Evolutionary conservation across 2,113 vertebrate genomes (phyloP).

Genomic region (Dromiciops gliroides): DNA sequence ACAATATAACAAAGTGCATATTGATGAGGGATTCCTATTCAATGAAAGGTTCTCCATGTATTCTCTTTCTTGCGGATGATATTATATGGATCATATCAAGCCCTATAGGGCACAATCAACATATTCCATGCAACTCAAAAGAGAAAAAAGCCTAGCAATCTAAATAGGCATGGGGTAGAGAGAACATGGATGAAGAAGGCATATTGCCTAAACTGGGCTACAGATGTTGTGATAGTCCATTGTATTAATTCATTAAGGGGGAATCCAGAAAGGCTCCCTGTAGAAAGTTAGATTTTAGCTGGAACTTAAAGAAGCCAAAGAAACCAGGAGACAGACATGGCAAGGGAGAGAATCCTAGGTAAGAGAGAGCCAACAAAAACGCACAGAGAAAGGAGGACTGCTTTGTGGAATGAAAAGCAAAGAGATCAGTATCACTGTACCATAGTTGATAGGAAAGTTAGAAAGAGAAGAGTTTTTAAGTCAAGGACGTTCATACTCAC

Average conservation of each 20-base stretch:
- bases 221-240: not conserved
- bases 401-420: not conserved
- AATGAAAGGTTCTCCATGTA: too few relatives aligned
- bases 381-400: not conserved
- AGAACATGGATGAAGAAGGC: not conserved
- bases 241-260: not conserved
- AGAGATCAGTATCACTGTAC: not conserved
- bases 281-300: not conserved
- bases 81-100: too few relatives aligned
- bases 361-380: not conserved
- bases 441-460: not conserved
- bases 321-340: not conserved
- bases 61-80: too few relatives aligned
- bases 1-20: too few relatives aligned
- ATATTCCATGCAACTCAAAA: too few relatives aligned
- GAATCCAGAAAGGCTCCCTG: not conserved
- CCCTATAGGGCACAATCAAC: too few relatives aligned
- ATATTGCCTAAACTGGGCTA: not conserved
- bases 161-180: not conserved
- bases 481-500: not conserved
- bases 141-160: not conserved
- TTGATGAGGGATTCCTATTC: too few relatives aligned
- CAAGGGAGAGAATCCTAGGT: not conserved
- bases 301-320: not conserved
- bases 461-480: not conserved